Evolutionary conservation across 1,140 invertebrate genomes (phyloP), one percentile per base, ranked within the genome.

Genomic region (Drosophila tropicalis): DNA sequence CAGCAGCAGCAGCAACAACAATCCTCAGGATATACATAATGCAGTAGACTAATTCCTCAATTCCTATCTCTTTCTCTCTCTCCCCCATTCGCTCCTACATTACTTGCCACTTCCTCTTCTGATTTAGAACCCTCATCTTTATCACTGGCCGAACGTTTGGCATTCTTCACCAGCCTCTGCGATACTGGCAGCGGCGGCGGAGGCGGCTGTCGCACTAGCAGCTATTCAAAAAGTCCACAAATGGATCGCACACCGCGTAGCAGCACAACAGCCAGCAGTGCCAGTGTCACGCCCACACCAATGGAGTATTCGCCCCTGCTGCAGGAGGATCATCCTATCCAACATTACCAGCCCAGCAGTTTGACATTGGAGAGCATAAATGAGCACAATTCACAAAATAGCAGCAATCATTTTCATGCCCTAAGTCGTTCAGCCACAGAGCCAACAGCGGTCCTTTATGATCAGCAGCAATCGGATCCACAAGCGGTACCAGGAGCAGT

Each of bases 101-200:
- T 19, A 29, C 40, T 54, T 25, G 41, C 67, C 17, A 9, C 13
- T 2, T 58, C 41, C 17, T 41, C 15, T 44, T 12, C 25, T 19
- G 5, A 39, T 63, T 19, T 70, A 91, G 91, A 91, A 58, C 91
- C 91, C 15, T 91, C 91, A 36, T 91, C 91, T 5, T 57, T 91
- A 44, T 91, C 91, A 56, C 73, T 91, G 57, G 90, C 91, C 57
- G 91, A 91, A 63, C 76, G 91, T 9, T 67, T 91, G 67, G 83
- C 87, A 57, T 91, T 91, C 75, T 91, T 91, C 69, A 91, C 73
- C 72, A 91, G 73, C 63, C 76, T 91, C 2, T 79, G 86, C 61
- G 81, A 82, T 13, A 66, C 69, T 3, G 72, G 75, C 4, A 25
- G 54, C n/a, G 13, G 39, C 44, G 56, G 68, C 13, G 69, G 29